Percentiles rank a stretch among this genome's conserved stretches.
phyloP scores from a whole-genome alignment of 2,113 vertebrate genomes.

The Irena cyanogastra region DNA sequence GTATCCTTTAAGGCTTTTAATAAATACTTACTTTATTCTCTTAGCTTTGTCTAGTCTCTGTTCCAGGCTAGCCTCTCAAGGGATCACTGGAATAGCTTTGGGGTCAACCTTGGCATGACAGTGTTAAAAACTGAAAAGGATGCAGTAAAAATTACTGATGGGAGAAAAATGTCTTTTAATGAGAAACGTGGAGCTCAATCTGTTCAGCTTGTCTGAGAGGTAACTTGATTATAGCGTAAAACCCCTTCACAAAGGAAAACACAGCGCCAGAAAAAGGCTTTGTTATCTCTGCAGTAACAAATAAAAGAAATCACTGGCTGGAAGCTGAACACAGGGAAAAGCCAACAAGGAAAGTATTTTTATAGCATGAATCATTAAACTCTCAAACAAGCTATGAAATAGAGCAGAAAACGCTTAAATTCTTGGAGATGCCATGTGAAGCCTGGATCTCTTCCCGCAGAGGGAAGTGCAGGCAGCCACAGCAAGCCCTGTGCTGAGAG shows the following conservation, averaged over 20 bases:
- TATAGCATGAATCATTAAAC: constrained; percentile 4
- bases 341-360: constrained; percentile 9
- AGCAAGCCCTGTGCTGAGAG: background rate
- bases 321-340: constrained; percentile 24
- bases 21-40: background rate
- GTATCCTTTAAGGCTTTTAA: background rate
- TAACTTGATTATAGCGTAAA: background rate
- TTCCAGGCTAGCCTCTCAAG: background rate
- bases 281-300: background rate
- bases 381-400: background rate
- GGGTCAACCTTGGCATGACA: background rate
- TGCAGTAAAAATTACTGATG: background rate
- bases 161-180: background rate
- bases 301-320: background rate
- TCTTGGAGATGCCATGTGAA: background rate
- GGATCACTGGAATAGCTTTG: background rate
- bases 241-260: background rate
- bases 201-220: background rate
- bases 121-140: background rate
- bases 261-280: background rate
- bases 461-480: background rate
- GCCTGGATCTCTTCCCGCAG: background rate
- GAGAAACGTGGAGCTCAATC: background rate
- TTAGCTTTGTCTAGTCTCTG: background rate
- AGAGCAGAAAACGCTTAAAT: background rate